Evolutionary conservation across 2,888 invertebrate species (phyloP).

Genomic region (Drosophila vallismaia): DNA sequence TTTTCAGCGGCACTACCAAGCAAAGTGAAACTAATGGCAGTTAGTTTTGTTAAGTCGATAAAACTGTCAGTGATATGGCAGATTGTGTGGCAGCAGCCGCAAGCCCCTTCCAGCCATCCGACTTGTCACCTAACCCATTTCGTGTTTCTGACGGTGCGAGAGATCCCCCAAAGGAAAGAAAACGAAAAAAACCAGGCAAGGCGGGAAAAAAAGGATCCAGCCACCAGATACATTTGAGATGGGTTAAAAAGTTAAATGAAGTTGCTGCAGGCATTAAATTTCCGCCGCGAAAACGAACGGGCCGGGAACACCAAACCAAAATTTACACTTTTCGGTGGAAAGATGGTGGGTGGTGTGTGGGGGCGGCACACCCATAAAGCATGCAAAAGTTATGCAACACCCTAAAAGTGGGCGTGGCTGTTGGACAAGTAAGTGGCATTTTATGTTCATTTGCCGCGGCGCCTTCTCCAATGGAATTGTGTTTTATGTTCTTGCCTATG

Average conservation of each 20-base stretch:
- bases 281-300: slow-evolving; percentile 30
- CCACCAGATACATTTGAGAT: slow-evolving; percentile 59
- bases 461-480: slow-evolving; percentile 56
- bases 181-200: slow-evolving; percentile 3
- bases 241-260: slow-evolving; percentile 77
- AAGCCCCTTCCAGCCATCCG: slow-evolving; percentile 15
- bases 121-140: slow-evolving; percentile 44
- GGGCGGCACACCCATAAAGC: slow-evolving; percentile 63
- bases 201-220: slow-evolving; percentile 21
- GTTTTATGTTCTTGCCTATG: slow-evolving; percentile 70
- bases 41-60: slow-evolving; percentile 82
- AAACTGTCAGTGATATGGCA: slow-evolving; percentile 81
- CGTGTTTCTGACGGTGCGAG: slow-evolving; percentile 34
- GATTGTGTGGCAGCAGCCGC: slow-evolving; percentile 72
- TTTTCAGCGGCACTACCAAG: slow-evolving; percentile 74
- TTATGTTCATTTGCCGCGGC: slow-evolving; percentile 71
- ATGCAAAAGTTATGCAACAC: slow-evolving; percentile 54
- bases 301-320: slow-evolving; percentile 12
- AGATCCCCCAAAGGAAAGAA: slow-evolving; percentile 32
- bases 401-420: slow-evolving; percentile 35
- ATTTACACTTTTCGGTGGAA: slow-evolving; percentile 16
- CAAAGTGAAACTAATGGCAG: slow-evolving; percentile 81
- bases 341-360: slow-evolving; percentile 17
- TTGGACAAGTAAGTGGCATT: slow-evolving; percentile 74
- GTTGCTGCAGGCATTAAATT: slow-evolving; percentile 73